These are phyloP conservation scores for Arenaria interpres DNA, from an alignment of 2,113 vertebrate species.

Conservation along the genomic window DNA sequence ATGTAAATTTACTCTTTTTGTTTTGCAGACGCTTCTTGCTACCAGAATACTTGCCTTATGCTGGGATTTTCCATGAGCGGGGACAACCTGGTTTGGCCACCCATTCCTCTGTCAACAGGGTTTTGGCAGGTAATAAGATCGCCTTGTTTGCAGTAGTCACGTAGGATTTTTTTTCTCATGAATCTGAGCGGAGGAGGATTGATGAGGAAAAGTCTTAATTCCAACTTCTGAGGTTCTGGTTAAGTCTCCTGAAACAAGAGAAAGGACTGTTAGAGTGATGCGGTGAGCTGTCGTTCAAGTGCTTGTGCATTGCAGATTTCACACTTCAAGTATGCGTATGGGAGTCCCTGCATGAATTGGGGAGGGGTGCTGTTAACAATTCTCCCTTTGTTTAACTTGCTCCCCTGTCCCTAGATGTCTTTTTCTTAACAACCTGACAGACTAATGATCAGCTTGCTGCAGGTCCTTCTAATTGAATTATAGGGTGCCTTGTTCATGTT, in stretches of 20 bases:
- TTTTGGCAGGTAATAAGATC: slow-evolving; percentile 87
- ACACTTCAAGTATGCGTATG: not conserved
- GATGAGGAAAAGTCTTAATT: not conserved
- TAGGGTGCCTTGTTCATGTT: slow-evolving; percentile 71
- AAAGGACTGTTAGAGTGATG: not conserved
- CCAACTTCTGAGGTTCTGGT: not conserved
- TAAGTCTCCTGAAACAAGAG: not conserved
- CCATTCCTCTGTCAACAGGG: slow-evolving; percentile 97
- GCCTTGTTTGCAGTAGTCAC: not conserved
- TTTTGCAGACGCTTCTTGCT: slow-evolving; percentile 90
- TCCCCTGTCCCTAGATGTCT: slow-evolving; percentile 35
- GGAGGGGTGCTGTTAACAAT: not conserved
- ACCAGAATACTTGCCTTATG: slow-evolving; percentile 97
- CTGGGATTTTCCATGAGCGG: slow-evolving; percentile 97
- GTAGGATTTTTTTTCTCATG: not conserved
- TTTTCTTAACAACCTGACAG: slow-evolving; percentile 66
- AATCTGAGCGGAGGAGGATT: not conserved
- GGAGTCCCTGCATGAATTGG: not conserved
- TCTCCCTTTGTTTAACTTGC: slow-evolving; percentile 39
- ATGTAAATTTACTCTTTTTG: not conserved
- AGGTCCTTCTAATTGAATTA: slow-evolving; percentile 73
- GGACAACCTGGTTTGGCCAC: slow-evolving; percentile 97
- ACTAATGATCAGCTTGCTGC: slow-evolving; percentile 67
- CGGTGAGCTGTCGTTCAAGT: not conserved
- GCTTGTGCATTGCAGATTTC: not conserved